These are phyloP conservation scores for Scolanthus callimorphus DNA, from an alignment of 92 coral and sea anemone genomes.

Conservation along the genomic window DNA sequence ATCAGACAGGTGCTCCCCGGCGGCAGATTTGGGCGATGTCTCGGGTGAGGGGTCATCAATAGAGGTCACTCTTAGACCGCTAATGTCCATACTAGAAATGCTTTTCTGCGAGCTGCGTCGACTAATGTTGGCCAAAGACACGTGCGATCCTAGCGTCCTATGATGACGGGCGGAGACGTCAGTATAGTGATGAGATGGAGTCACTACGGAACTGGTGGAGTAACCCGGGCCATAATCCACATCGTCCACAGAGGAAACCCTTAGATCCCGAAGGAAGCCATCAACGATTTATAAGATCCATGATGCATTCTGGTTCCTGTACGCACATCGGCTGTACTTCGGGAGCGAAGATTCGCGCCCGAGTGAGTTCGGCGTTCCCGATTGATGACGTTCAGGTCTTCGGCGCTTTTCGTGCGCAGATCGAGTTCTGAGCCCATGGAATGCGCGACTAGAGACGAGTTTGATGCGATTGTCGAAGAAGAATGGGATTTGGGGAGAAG, in stretches of 20 bases:
- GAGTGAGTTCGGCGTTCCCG: slow-evolving; percentile 41
- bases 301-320: slow-evolving; percentile 5
- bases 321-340: slow-evolving; percentile 19
- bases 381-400: slow-evolving; percentile 39
- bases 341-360: slow-evolving; percentile 43
- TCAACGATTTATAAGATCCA: slow-evolving; percentile 15
- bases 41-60: slow-evolving; percentile 41
- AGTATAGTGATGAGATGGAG: too few species aligned
- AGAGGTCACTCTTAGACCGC: slow-evolving; percentile 40
- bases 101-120: slow-evolving; percentile 31
- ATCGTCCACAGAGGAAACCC: slow-evolving; percentile 2
- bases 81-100: slow-evolving; percentile 24
- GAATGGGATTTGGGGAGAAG: slow-evolving; percentile 72
- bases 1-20: slow-evolving; percentile 17
- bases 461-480: slow-evolving; percentile 74
- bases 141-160: slow-evolving; percentile 8
- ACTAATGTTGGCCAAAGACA: slow-evolving; percentile 8
- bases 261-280: slow-evolving; percentile 26
- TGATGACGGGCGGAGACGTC: background rate
- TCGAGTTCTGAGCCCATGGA: slow-evolving; percentile 82
- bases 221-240: background rate
- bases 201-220: background rate
- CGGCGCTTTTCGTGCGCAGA: slow-evolving; percentile 41
- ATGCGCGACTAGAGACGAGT: slow-evolving; percentile 62
- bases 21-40: background rate